Conservation (phyloP, 2,113 vertebrate species). For the Megaleporinus macrocephalus region DNA sequence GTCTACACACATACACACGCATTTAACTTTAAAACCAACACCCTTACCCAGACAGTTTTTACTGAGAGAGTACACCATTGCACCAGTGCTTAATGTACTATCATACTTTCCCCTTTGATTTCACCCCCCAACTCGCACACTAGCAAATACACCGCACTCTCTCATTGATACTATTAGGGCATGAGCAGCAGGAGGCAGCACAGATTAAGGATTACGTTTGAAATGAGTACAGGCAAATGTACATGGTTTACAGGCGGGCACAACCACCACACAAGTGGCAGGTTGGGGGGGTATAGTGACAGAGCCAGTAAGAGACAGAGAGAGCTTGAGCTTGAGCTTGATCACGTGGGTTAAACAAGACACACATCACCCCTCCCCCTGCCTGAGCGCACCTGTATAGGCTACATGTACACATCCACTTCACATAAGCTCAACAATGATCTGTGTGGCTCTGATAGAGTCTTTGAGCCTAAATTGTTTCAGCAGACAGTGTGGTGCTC, state of each 20-base stretch:
- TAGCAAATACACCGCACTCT: not conserved
- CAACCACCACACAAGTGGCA: not conserved
- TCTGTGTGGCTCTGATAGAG: not conserved
- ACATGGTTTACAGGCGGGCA: slow-evolving; percentile 49
- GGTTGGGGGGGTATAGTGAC: not conserved
- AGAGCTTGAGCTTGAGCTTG: slow-evolving; percentile 17
- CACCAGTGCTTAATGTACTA: slow-evolving; percentile 31
- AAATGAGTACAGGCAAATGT: slow-evolving; percentile 48
- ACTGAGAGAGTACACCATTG: not conserved
- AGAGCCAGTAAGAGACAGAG: slow-evolving; percentile 7
- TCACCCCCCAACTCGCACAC: slow-evolving; percentile 4
- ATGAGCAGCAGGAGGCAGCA: slow-evolving; percentile 48
- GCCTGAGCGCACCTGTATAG: not conserved
- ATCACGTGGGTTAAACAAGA: slow-evolving; percentile 26
- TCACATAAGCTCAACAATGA: slow-evolving; percentile 14
- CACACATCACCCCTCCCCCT: slow-evolving; percentile 22
- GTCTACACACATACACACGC: slow-evolving; percentile 6
- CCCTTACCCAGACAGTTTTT: not conserved
- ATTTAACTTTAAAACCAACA: not conserved
- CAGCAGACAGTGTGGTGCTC: not conserved
- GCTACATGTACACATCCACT: slow-evolving; percentile 27
- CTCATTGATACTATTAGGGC: slow-evolving; percentile 54
- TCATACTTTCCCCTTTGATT: not conserved
- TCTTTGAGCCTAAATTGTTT: not conserved
- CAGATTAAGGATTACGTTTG: slow-evolving; percentile 59